These are phyloP conservation scores for Lepisosteus osseus DNA, from an alignment of 2,113 vertebrate species.

Conservation along the genomic window DNA sequence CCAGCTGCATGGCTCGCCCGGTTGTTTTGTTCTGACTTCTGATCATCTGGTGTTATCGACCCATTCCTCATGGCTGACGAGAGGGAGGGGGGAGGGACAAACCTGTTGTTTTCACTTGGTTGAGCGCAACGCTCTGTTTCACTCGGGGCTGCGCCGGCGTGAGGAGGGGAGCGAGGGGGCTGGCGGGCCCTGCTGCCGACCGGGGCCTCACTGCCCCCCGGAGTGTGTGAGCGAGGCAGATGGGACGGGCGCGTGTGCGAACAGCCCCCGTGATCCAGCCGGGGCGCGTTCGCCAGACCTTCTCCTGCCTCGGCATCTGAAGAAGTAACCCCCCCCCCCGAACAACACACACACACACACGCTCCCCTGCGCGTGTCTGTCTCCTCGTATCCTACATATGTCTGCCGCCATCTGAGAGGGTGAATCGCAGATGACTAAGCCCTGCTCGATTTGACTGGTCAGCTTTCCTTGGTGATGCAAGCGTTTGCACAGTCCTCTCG, in stretches of 20 bases:
- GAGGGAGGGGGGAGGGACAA: neutral
- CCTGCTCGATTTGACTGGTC: conserved; percentile 17
- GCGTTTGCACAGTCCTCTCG: neutral
- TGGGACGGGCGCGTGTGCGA: conserved; percentile 42
- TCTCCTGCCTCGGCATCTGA: conserved; percentile 4
- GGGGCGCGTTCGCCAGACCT: neutral
- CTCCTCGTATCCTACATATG: conserved; percentile 34
- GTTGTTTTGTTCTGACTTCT: conserved; percentile 3
- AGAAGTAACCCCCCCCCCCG: neutral
- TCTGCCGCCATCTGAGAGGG: conserved; percentile 11
- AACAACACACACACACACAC: neutral
- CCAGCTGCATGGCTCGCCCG: neutral
- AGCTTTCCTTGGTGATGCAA: conserved; percentile 21
- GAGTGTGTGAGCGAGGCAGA: conserved; percentile 51
- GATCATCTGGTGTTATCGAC: conserved; percentile 3
- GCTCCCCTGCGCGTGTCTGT: neutral
- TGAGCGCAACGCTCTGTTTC: conserved; percentile 24
- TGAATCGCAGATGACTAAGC: conserved; percentile 6
- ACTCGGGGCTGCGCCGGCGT: conserved; percentile 24
- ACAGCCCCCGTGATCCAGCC: conserved; percentile 7
- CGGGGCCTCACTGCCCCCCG: conserved; percentile 14
- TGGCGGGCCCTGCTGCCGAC: conserved; percentile 23
- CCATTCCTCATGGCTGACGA: neutral
- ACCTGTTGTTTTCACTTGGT: conserved; percentile 29
- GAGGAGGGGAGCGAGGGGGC: conserved; percentile 33